A percentile compares a stretch with the other conserved stretches of the same genome.
Conservation (phyloP, 2,113 vertebrate species). For the Dascyllus trimaculatus region DNA sequence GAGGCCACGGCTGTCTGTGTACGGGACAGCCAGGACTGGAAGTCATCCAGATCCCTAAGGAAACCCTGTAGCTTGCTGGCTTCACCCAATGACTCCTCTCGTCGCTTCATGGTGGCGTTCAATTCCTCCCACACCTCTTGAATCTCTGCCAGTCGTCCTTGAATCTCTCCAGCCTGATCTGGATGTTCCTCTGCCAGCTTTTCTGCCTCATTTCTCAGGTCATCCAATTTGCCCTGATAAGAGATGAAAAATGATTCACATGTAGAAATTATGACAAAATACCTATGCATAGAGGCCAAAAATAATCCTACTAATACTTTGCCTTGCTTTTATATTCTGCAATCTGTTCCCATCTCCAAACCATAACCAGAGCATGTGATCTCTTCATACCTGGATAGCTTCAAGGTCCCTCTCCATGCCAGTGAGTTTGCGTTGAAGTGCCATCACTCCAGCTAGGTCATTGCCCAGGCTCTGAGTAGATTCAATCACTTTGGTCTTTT, state of each 20-base stretch:
- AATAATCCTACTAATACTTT: background rate
- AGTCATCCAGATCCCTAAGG: conserved; percentile 92
- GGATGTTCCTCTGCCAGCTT: conserved; percentile 88
- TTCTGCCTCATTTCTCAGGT: conserved; percentile 87
- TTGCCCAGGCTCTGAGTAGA: conserved; percentile 93
- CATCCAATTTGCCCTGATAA: conserved; percentile 88
- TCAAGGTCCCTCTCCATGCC: conserved; percentile 95
- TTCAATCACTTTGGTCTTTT: conserved; percentile 96
- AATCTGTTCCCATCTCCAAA: background rate
- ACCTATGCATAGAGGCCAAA: background rate
- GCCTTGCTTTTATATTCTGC: background rate
- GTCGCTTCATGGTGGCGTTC: conserved; percentile 87
- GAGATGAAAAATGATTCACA: conserved; percentile 1
- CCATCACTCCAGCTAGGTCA: conserved; percentile 93
- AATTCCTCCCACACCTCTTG: conserved; percentile 92
- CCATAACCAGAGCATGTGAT: background rate
- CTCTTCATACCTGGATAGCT: conserved; percentile 87
- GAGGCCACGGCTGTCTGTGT: conserved; percentile 93
- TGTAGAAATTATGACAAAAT: background rate
- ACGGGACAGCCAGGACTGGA: conserved; percentile 94
- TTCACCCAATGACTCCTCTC: conserved; percentile 93
- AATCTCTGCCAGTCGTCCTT: conserved; percentile 83
- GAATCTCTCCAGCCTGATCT: conserved; percentile 85
- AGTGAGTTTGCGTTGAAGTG: conserved; percentile 93
- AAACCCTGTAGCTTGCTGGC: conserved; percentile 94